Evolutionary conservation across 1,140 invertebrate species (phyloP), one percentile per base, ranked within the genome.

Genomic region (Heliothis subflexa): DNA sequence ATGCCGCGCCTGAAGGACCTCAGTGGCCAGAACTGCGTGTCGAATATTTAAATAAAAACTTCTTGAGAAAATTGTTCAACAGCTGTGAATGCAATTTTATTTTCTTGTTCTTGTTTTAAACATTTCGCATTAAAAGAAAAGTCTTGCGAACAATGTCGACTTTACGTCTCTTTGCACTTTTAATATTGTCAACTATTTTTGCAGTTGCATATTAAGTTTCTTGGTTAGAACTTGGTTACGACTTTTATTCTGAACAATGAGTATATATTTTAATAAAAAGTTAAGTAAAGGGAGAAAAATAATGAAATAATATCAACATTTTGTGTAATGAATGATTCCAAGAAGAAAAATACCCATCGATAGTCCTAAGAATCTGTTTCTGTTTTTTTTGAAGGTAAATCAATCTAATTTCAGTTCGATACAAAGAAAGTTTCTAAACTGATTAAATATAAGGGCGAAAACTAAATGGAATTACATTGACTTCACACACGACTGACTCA

Each of bases 181-280:
- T 59, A 59, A 59, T 59, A 59, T 28, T 28, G 55, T 59, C 21
- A 59, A 59, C 2, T 59, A 59, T 59, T 59, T 59, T 59, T 59
- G 21, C 21, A 59, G 21, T 28, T 3, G 10, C 4, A 13, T 57
- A 25, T 57, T 57, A 57, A 59, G 55, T 13, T 59, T 59, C 55
- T 59, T 25, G 12, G 21, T 59, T 0, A 5, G 21, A 59, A 59
- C 1, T 25, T 13, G 55, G 55, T 59, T 59, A 5, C 12, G 55
- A 59, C 25, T 59, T 59, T 59, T 10, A 57, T 21, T 57, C 1
- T 10, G 10, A 18, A 7, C 33, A 40, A 40, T 40, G 33, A 40
- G 33, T 25, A 40, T 5, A 7, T 40, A 1, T 9, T 40, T 40
- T 40, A 0, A 40, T 40, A 40, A 40, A 9, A 5, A 7, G 0